Base-by-base conservation (phyloP, 2,797 vertebrate species). In the Chaetophractus vellerosus region DNA sequence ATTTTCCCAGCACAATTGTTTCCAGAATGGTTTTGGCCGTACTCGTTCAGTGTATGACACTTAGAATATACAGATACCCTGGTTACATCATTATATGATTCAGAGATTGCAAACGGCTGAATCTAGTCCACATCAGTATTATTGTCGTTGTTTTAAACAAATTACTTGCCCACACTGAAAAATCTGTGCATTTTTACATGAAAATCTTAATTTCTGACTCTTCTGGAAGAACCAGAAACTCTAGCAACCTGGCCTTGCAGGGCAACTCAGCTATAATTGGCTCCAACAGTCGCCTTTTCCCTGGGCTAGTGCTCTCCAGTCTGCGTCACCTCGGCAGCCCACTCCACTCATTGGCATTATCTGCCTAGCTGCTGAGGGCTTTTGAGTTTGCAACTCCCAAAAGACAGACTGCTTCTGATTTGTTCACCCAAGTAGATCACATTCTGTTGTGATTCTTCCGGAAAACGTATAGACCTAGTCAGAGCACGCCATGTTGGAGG, bases 381-480 rank as follows among this genome's bases (percentile, higher is more conserved):
- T 93, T 64, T 68, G 71, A 91, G 82, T 86, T 74, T 71, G 45
- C 21, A 26, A 9, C n/a, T 88, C 33, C 84, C 93, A 45, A 74
- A 4, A 86, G 76, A 84, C 50, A 31, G 68, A 50, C 21, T 66
- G 59, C 79, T 88, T 84, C 38, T 33, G 21, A 80, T 50, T 55
- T 31, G n/a, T 83, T 91, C 64, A 72, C 64, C 41, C 63, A 66
- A 57, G 94, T 0, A 93, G 28, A 87, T 69, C 10, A 36, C 36
- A 38, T 18, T 66, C 15, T 48, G 31, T 64, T 92, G 59, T 19
- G 87, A 93, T 76, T 93, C 55, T 92, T 69, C 50, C 74, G 55
- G 90, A 86, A 96, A 93, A 93, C 38, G 61, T 83, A 89, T 9
- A 76, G 85, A 41, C 8, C 33, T 86, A 89, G 84, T 79, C 90